Evolutionary conservation across 2,797 vertebrate genomes (phyloP).

Genomic region (Argentina silus): DNA sequence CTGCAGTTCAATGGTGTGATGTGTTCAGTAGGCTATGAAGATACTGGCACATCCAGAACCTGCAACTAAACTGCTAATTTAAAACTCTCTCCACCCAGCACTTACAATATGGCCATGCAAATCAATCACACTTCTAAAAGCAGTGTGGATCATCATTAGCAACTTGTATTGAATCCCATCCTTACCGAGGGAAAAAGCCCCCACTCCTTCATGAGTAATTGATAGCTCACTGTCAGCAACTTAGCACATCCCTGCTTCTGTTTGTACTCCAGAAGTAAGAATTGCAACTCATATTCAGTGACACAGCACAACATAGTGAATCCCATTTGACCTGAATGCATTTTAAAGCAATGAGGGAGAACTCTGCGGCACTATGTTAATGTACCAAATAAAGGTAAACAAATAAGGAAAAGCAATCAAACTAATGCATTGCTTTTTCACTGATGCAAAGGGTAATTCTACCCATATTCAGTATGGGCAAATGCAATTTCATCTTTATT

Average conservation of each 20-base stretch:
- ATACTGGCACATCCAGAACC: too few species aligned
- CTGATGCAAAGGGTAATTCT: neutral
- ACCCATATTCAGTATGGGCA: slow-evolving; percentile 10
- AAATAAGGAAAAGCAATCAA: slow-evolving; percentile 23
- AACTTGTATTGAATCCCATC: neutral
- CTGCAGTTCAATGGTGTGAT: too few species aligned
- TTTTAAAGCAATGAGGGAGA: slow-evolving; percentile 31
- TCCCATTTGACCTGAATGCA: slow-evolving; percentile 5
- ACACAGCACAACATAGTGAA: slow-evolving; percentile 15
- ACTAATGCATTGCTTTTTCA: slow-evolving; percentile 26
- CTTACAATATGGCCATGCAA: too few species aligned
- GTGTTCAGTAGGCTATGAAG: too few species aligned
- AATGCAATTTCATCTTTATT: slow-evolving; percentile 14
- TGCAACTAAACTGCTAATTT: too few species aligned
- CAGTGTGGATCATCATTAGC: neutral
- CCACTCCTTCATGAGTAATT: neutral
- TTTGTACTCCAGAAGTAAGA: neutral
- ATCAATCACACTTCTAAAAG: too few species aligned
- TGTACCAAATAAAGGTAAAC: slow-evolving; percentile 37
- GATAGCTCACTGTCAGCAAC: neutral
- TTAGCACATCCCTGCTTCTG: neutral
- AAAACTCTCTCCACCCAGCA: too few species aligned
- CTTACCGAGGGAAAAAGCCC: neutral
- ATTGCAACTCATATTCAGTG: neutral
- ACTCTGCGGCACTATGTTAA: slow-evolving; percentile 40